phyloP scores from a whole-genome alignment of 2,797 vertebrate genomes.

The Salarias fasciatus region DNA sequence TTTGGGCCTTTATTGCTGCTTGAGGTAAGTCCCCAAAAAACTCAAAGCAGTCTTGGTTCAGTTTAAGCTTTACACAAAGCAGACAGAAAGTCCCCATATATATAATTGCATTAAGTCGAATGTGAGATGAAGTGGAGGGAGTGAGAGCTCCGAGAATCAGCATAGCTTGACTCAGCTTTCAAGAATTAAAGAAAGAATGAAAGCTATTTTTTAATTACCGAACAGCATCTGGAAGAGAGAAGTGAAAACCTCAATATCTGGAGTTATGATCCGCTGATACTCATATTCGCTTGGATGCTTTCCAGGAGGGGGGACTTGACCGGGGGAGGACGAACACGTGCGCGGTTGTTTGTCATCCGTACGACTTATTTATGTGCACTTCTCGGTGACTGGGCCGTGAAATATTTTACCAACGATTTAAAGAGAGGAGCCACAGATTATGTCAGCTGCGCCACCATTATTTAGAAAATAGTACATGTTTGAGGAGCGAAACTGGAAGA shows the following conservation, averaged over 20 bases:
- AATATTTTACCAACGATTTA: conserved; percentile 6
- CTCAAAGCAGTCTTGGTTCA: background rate
- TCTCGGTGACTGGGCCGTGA: conserved; percentile 9
- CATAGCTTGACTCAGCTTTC: conserved; percentile 67
- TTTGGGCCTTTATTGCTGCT: background rate
- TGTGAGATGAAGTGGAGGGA: conserved; percentile 31
- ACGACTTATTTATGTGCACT: conserved; percentile 22
- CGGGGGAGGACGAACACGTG: conserved; percentile 10
- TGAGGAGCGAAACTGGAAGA: background rate
- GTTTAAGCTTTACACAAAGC: conserved; percentile 29
- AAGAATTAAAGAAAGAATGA: conserved; percentile 77
- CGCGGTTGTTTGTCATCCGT: conserved; percentile 19
- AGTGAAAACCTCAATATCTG: conserved; percentile 76
- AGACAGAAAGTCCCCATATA: conserved; percentile 32
- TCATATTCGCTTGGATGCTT: conserved; percentile 65
- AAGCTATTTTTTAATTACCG: conserved; percentile 79
- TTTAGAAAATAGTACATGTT: conserved; percentile 24
- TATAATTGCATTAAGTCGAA: conserved; percentile 47
- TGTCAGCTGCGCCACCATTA: background rate
- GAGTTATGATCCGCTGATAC: conserved; percentile 69
- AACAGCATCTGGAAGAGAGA: conserved; percentile 77
- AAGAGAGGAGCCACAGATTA: conserved; percentile 20
- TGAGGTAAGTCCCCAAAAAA: conserved; percentile 14
- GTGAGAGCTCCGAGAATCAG: conserved; percentile 39
- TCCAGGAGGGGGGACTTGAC: conserved; percentile 50